Conservation (phyloP, 2,797 vertebrate genomes). For the Phataginus tricuspis region DNA sequence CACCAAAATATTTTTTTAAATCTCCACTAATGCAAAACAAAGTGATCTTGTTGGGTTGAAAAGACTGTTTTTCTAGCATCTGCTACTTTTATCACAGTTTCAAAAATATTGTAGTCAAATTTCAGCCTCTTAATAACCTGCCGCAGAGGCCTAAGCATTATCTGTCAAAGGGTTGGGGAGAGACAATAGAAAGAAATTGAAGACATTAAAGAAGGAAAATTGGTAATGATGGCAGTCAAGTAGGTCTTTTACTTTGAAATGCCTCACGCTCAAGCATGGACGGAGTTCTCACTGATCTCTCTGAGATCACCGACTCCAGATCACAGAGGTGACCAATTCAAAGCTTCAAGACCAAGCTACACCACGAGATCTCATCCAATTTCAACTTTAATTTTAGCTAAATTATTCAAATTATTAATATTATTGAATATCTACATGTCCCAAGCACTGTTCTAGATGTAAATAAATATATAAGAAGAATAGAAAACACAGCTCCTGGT, state of each 20-base stretch:
- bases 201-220: background rate
- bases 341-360: background rate
- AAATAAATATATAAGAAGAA: background rate
- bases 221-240: background rate
- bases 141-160: background rate
- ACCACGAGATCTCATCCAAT: background rate
- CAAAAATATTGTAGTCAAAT: background rate
- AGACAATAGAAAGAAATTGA: background rate
- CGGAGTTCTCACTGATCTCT: background rate
- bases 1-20: background rate
- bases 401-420: background rate
- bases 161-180: background rate
- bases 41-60: background rate
- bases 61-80: background rate
- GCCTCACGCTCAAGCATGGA: background rate
- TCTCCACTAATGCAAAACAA: background rate
- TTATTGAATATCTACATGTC: background rate
- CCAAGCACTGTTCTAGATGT: background rate
- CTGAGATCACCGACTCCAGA: no score
- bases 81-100: slow-evolving; percentile 20
- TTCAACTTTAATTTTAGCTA: background rate
- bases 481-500: background rate
- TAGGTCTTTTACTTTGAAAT: background rate
- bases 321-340: background rate
- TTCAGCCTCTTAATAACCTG: background rate